Evolutionary conservation across 2,113 vertebrate genomes (phyloP).

Genomic region (Poeciliopsis occidentalis): DNA sequence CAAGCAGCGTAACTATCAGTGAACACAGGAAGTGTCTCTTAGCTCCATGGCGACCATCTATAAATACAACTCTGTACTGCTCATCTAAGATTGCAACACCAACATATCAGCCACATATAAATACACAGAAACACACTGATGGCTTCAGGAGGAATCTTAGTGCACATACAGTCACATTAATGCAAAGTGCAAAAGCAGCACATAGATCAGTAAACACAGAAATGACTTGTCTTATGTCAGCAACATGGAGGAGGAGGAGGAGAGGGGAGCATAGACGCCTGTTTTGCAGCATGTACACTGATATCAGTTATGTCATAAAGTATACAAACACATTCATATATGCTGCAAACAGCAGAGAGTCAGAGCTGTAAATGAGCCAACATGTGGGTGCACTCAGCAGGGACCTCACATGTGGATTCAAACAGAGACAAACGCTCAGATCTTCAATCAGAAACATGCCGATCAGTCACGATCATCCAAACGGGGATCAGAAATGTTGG

Average conservation of each 20-base stretch:
- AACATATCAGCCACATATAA: slow-evolving; percentile 54
- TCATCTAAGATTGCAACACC: slow-evolving; percentile 40
- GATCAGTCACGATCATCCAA: background rate
- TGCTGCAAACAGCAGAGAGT: slow-evolving; percentile 34
- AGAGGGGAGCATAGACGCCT: slow-evolving; percentile 1
- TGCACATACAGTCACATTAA: slow-evolving; percentile 45
- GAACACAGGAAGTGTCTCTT: slow-evolving; percentile 53
- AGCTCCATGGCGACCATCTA: slow-evolving; percentile 67
- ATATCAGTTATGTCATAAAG: slow-evolving; percentile 48
- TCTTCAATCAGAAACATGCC: slow-evolving; percentile 15
- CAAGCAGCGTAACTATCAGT: slow-evolving; percentile 42
- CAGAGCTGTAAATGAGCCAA: slow-evolving; percentile 10
- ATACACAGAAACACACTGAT: slow-evolving; percentile 56
- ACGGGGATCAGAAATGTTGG: background rate
- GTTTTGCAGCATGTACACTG: slow-evolving; percentile 53
- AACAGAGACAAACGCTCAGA: background rate
- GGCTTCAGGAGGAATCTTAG: slow-evolving; percentile 10
- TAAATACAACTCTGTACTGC: slow-evolving; percentile 48
- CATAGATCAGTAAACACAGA: slow-evolving; percentile 55
- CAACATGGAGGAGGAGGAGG: slow-evolving; percentile 30
- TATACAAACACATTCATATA: slow-evolving; percentile 33
- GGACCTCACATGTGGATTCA: slow-evolving; percentile 31
- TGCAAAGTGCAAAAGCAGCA: slow-evolving; percentile 62
- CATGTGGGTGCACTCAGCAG: slow-evolving; percentile 28
- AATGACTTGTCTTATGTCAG: slow-evolving; percentile 53